These are phyloP conservation scores for Pardalotus punctatus DNA, from an alignment of 2,113 vertebrate genomes.

Conservation along the genomic window DNA sequence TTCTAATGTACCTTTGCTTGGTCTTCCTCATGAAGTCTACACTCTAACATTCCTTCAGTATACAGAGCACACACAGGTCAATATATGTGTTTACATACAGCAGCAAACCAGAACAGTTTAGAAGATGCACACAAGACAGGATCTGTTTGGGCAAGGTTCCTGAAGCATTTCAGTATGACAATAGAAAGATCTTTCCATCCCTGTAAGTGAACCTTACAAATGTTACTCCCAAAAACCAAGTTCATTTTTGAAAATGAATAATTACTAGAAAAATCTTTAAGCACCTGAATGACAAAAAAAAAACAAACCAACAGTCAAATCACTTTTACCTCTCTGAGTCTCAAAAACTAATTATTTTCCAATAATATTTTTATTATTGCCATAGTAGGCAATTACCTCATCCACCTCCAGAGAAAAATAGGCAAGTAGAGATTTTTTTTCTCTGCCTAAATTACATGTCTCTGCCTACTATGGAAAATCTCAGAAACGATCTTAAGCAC, in stretches of 20 bases:
- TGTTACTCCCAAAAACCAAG: conserved; percentile 15
- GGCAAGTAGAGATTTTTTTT: not conserved
- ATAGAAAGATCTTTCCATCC: not conserved
- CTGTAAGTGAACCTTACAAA: not conserved
- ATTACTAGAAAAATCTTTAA: not conserved
- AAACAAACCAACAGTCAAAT: not conserved
- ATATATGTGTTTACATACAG: not conserved
- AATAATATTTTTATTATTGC: not conserved
- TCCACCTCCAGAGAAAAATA: not conserved
- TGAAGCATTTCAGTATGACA: not conserved
- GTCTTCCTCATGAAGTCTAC: not conserved
- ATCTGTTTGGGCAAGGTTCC: not conserved
- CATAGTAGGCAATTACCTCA: not conserved
- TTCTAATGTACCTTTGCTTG: not conserved
- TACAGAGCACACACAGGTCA: not conserved
- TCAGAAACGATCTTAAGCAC: conserved; percentile 1
- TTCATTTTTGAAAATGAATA: not conserved
- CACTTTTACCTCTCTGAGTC: not conserved
- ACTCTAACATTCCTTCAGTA: not conserved
- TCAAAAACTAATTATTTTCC: not conserved
- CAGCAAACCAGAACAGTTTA: not conserved
- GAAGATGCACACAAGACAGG: not conserved
- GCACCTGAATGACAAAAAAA: not conserved
- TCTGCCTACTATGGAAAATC: conserved; percentile 13
- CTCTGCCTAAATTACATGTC: not conserved